Evolutionary conservation across 2,797 vertebrate species (phyloP).

Genomic region (Sebastes dallii): DNA sequence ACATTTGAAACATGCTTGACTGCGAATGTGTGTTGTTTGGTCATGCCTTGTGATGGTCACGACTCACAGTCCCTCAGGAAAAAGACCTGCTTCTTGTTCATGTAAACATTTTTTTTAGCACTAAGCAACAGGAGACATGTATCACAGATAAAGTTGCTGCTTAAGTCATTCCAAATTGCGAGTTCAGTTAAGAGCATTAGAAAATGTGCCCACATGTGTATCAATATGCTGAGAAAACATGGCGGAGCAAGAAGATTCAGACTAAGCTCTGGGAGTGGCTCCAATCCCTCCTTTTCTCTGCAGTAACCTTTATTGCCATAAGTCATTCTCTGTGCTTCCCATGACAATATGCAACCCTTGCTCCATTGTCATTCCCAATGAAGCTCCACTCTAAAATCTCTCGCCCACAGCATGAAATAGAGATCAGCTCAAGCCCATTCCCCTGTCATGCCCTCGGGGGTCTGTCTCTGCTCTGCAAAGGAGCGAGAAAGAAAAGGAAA

Average conservation of each 20-base stretch:
- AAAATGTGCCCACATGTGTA: not conserved
- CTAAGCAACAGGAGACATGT: not conserved
- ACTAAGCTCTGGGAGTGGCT: conserved; percentile 1
- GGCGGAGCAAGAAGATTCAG: not conserved
- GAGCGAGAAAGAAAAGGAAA: conserved; percentile 19
- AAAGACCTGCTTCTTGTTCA: not conserved
- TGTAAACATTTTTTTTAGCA: not conserved
- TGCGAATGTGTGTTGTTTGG: conserved; percentile 4
- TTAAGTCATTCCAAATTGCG: not conserved
- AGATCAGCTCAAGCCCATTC: conserved; percentile 51
- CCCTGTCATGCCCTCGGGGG: conserved; percentile 44
- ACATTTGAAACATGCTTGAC: not conserved
- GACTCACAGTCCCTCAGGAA: not conserved
- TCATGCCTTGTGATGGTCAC: not conserved
- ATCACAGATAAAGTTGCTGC: not conserved
- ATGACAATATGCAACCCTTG: conserved; percentile 49
- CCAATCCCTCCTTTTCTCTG: conserved; percentile 20
- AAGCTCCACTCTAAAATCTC: conserved; percentile 49
- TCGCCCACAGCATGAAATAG: conserved; percentile 54
- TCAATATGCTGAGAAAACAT: conserved; percentile 1
- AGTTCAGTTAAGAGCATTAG: not conserved
- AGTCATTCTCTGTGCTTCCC: conserved; percentile 56
- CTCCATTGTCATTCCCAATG: conserved; percentile 65
- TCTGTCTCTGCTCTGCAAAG: conserved; percentile 29
- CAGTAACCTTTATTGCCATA: conserved; percentile 40